These are phyloP conservation scores for Anguilla japonica DNA, from an alignment of 2,113 vertebrate species.

Conservation along the genomic window DNA sequence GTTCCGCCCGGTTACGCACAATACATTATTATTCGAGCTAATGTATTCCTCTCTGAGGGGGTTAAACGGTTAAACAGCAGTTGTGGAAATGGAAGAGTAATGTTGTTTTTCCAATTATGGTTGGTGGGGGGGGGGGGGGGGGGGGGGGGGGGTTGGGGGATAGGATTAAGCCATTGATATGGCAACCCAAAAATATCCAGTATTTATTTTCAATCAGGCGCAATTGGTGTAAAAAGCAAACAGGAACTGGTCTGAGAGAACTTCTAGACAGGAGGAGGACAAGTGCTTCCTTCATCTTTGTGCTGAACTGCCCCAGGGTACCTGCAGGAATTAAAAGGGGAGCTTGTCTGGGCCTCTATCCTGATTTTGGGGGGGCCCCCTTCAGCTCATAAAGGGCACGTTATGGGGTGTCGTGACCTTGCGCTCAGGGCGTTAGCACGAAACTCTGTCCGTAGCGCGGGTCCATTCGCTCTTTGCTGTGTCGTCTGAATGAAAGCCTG, in stretches of 20 bases:
- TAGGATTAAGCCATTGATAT: slow-evolving; percentile 7
- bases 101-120: slow-evolving; percentile 1
- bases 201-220: slow-evolving; percentile 34
- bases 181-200: slow-evolving; percentile 19
- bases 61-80: slow-evolving; percentile 14
- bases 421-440: not conserved
- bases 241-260: slow-evolving; percentile 4
- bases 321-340: slow-evolving; percentile 2
- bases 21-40: slow-evolving; percentile 9
- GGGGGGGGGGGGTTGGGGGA: not conserved
- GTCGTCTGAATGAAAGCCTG: not conserved
- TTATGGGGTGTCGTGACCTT: slow-evolving; percentile 17
- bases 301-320: not conserved
- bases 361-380: slow-evolving; percentile 4
- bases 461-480: not conserved
- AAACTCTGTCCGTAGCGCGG: not conserved
- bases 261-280: not conserved
- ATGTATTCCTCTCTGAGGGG: not conserved
- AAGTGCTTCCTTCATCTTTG: slow-evolving; percentile 21
- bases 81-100: not conserved
- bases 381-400: slow-evolving; percentile 24
- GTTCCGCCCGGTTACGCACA: not conserved
- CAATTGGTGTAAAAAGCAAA: slow-evolving; percentile 23
- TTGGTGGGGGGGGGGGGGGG: not conserved
- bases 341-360: slow-evolving; percentile 12